A percentile compares a stretch with the other conserved stretches of the same genome.
Evolutionary conservation across 1,140 invertebrate genomes (phyloP).

Genomic region (Cotesia typhae): DNA sequence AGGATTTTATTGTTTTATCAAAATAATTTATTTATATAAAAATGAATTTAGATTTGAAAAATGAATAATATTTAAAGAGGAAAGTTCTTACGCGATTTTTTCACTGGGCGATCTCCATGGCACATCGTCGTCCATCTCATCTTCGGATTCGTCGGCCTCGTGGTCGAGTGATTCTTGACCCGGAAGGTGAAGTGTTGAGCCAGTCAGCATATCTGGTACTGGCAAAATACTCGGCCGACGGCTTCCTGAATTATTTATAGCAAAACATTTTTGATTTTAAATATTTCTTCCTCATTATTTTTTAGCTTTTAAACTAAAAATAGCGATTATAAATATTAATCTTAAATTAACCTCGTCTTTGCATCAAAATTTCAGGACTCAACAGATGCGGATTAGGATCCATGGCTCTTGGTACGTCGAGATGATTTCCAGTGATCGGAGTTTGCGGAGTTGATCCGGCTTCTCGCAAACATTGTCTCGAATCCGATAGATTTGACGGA

Average conservation of each 20-base stretch:
- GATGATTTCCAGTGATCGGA: slow-evolving; percentile 77
- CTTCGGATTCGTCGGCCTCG: slow-evolving; percentile 83
- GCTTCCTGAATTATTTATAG: slow-evolving; percentile 69
- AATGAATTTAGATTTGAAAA: background rate
- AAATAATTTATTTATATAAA: no score
- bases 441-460: slow-evolving; percentile 69
- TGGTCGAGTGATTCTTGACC: slow-evolving; percentile 76
- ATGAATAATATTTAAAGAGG: slow-evolving; percentile 16
- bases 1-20: no score
- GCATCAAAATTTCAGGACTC: slow-evolving; percentile 80
- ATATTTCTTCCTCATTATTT: no score
- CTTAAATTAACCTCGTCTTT: slow-evolving; percentile 71
- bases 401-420: slow-evolving; percentile 76
- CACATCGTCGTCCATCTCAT: slow-evolving; percentile 88
- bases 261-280: no score
- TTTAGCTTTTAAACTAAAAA: no score
- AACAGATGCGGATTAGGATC: slow-evolving; percentile 82
- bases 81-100: slow-evolving; percentile 83
- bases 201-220: slow-evolving; percentile 87
- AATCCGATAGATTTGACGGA: slow-evolving; percentile 67
- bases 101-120: slow-evolving; percentile 85
- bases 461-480: slow-evolving; percentile 72
- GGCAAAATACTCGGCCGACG: slow-evolving; percentile 85
- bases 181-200: slow-evolving; percentile 77
- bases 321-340: no score